These are phyloP conservation scores for Apus apus DNA, from an alignment of 2,113 vertebrate genomes.

Conservation along the genomic window DNA sequence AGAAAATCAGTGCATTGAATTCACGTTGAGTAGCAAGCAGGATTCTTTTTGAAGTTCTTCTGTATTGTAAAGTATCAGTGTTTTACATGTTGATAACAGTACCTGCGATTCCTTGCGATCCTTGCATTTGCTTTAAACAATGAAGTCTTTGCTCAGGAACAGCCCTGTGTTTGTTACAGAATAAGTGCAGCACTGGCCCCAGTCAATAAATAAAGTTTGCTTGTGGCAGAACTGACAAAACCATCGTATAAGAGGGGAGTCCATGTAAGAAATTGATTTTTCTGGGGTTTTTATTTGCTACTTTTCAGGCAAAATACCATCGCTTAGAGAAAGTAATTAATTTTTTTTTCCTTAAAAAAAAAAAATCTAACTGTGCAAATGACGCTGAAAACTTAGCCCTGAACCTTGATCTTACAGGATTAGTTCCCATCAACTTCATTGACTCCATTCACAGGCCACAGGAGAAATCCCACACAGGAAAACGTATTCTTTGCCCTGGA, in stretches of 20 bases:
- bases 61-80: background rate
- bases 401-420: background rate
- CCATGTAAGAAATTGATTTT: background rate
- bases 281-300: background rate
- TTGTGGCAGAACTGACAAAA: background rate
- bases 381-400: background rate
- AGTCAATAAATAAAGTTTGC: background rate
- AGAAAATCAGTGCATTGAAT: background rate
- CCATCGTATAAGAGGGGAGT: background rate
- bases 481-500: constrained; percentile 7
- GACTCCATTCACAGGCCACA: background rate
- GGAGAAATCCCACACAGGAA: constrained; percentile 12
- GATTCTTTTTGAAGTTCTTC: background rate
- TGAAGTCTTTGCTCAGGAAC: background rate
- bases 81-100: background rate
- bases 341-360: background rate
- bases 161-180: background rate
- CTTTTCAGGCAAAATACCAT: background rate
- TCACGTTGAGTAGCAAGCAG: background rate
- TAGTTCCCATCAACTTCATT: background rate
- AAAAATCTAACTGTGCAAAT: background rate
- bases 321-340: background rate
- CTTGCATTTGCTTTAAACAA: fast-evolving
- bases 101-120: fast-evolving
- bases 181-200: background rate